Evolutionary conservation across 1,140 invertebrate species (phyloP), one percentile per base, ranked within the genome.

Genomic region (Zeugodacus cucurbitae): DNA sequence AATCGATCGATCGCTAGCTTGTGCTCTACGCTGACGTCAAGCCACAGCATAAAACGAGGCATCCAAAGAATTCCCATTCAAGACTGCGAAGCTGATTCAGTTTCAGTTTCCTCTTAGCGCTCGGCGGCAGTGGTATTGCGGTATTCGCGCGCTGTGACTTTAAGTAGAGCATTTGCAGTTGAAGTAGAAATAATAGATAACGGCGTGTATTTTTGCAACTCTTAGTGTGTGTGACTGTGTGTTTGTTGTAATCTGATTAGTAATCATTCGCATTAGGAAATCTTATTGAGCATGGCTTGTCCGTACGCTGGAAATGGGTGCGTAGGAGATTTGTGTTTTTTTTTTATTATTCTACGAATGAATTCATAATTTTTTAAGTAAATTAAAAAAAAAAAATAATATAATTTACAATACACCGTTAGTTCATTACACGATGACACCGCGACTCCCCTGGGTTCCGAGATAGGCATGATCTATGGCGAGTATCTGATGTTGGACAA

Each of bases 401-500:
- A 4, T 54, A 1, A 20, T 54, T 17, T 20, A 14, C 17, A 10
- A 62, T 62, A 2, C 58, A 62, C 64, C 64, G 32, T 74, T 37
- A 88, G 88, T 67, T 58, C 88, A 37, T 57, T 90, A 2, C 92
- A 93, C n/a, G 92, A 93, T 48, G 92, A 93, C 8, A 86, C 86
- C 0, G 92, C 92, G 0, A 62, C 90, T n/a, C 92, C 92, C 0
- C 90, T 96, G n/a, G 95, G 94, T 22, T 94, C 95, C 87, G 95
- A 96, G 89, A 94, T 95, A 3, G 97, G 97, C 1, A 96, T 98
- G 94, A 94, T 97, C 41, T 98, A 98, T 91, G 96, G 96, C 1
- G 97, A 98, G 91, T 98, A 98, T 91, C 94, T 98, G 62, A 96
- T 97, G 95, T 94, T 99, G 90, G 98, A 99, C 91, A 97, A 98